Percentiles rank a stretch among this genome's conserved stretches.
phyloP scores from a whole-genome alignment of 2,888 invertebrate species.

The Lamellibrachia columna region DNA sequence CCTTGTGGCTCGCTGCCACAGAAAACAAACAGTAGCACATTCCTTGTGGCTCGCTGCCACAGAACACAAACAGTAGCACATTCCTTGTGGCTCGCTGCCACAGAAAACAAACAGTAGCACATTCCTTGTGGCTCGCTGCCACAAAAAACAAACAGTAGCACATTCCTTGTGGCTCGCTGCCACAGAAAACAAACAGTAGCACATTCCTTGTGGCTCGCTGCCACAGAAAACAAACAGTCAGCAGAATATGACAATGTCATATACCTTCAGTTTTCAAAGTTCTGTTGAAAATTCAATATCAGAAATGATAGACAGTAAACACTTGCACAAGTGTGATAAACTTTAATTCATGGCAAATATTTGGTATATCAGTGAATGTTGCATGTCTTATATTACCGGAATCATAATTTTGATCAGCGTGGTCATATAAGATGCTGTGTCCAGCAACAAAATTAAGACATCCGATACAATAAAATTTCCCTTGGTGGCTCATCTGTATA shows the following conservation, averaged over 20 bases:
- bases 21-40: constrained; percentile 79
- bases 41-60: constrained; percentile 88
- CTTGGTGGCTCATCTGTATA: too few species aligned
- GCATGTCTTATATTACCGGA: too few species aligned
- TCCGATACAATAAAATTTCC: too few species aligned
- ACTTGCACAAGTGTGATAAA: too few species aligned
- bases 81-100: constrained; percentile 91
- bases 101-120: constrained; percentile 74
- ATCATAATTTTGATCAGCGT: too few species aligned
- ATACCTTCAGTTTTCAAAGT: too few species aligned
- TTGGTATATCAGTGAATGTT: too few species aligned
- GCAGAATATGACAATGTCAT: neutral
- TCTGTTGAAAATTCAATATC: too few species aligned
- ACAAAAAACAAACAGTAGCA: constrained; percentile 73
- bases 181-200: constrained; percentile 71
- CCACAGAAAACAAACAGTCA: neutral
- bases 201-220: constrained; percentile 96
- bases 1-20: constrained; percentile 88
- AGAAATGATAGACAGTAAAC: too few species aligned
- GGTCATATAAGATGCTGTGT: too few species aligned
- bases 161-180: constrained; percentile 94
- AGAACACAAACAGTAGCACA: constrained; percentile 77
- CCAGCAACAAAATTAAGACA: too few species aligned
- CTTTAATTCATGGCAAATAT: too few species aligned
- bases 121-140: constrained; percentile 94